phyloP scores from a whole-genome alignment of 2,113 vertebrate genomes.

The Poicephalus gulielmi region DNA sequence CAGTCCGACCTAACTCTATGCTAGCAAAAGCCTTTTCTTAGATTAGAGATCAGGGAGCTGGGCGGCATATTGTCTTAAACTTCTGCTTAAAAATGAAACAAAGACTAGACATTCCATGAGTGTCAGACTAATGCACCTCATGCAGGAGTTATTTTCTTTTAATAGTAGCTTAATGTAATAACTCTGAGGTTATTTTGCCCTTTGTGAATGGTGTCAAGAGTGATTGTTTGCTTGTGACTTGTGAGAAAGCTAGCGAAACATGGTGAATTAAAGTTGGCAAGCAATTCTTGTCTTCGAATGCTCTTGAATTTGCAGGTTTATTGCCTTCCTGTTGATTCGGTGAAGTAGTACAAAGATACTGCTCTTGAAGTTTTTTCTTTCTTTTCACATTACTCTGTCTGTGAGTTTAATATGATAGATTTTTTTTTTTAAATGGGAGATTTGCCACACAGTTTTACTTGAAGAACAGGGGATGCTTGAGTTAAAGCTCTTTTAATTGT shows the following conservation, averaged over 20 bases:
- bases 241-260: not conserved
- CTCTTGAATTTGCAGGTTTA: not conserved
- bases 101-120: not conserved
- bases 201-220: not conserved
- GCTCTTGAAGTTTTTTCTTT: not conserved
- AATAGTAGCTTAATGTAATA: not conserved
- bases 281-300: not conserved
- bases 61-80: not conserved
- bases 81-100: not conserved
- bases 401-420: not conserved
- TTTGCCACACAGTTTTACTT: not conserved
- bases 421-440: not conserved
- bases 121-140: not conserved
- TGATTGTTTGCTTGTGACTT: accelerated
- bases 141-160: not conserved
- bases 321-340: not conserved
- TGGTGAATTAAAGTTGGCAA: not conserved
- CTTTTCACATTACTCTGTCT: not conserved
- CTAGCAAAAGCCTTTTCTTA: not conserved
- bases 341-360: not conserved
- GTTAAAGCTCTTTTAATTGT: not conserved
- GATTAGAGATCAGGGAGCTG: not conserved
- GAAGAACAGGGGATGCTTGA: not conserved
- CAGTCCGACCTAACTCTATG: not conserved
- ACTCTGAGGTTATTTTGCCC: not conserved